phyloP scores from a whole-genome alignment of 2,888 invertebrate genomes.

The Malthinus seriepunctatus region DNA sequence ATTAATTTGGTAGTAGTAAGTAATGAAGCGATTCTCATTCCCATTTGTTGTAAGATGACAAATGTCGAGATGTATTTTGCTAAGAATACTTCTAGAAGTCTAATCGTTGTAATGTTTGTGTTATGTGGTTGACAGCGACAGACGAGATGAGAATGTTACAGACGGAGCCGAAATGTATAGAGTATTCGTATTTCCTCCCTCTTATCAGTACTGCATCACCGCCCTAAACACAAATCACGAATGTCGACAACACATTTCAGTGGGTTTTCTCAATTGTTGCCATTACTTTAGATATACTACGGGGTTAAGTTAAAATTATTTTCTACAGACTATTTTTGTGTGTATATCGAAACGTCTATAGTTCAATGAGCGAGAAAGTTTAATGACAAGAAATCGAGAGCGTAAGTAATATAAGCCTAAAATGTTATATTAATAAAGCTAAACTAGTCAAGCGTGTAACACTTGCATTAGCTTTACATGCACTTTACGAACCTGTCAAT shows the following conservation, averaged over 20 bases:
- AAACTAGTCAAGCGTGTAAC: no score
- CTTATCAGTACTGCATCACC: constrained; percentile 38
- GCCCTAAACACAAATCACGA: constrained; percentile 42
- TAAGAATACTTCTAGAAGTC: constrained; percentile 11
- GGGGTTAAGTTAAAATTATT: background rate
- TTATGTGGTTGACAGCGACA: constrained; percentile 25
- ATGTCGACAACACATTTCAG: constrained; percentile 39
- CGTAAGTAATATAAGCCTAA: no score
- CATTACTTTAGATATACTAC: constrained; percentile 23
- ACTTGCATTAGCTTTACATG: no score
- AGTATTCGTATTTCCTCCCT: constrained; percentile 32
- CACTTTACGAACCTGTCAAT: no score
- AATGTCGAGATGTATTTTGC: background rate
- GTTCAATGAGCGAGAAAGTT: no score
- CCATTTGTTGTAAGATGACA: constrained; percentile 6
- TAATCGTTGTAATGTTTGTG: constrained; percentile 21
- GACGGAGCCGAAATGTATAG: constrained; percentile 25
- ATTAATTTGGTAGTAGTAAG: background rate
- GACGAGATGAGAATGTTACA: constrained; percentile 27
- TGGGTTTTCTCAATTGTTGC: constrained; percentile 31
- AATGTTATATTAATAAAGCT: no score
- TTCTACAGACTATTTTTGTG: no score
- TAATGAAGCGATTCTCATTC: constrained; percentile 3
- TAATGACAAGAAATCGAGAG: no score
- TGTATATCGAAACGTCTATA: no score